Conservation (phyloP, 2,113 vertebrate genomes). For the Xyrauchen texanus region DNA sequence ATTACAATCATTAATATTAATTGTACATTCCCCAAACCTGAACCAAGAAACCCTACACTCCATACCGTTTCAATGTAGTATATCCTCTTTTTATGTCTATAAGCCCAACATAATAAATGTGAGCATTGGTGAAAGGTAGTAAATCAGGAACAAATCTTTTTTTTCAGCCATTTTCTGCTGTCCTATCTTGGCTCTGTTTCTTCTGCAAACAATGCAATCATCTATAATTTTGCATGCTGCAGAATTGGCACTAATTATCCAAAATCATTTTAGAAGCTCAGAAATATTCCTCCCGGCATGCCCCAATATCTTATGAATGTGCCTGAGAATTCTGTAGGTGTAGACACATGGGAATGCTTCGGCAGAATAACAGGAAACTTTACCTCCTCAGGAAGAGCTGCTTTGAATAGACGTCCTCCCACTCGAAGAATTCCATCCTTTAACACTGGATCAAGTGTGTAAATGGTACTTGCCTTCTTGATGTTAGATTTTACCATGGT, state of each 20-base stretch:
- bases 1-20: too few species aligned
- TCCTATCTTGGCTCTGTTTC: not conserved
- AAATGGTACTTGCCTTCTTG: not conserved
- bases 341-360: not conserved
- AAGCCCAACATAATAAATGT: not conserved
- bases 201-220: not conserved
- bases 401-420: not conserved
- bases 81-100: not conserved
- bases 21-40: too few species aligned
- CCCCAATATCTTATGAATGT: not conserved
- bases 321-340: not conserved
- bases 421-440: not conserved
- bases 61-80: too few species aligned
- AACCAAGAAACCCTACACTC: too few species aligned
- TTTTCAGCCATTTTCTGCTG: not conserved
- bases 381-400: not conserved
- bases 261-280: not conserved
- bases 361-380: not conserved
- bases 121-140: too few species aligned
- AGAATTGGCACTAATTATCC: not conserved
- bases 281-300: not conserved
- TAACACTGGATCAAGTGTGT: not conserved
- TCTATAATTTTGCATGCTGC: not conserved
- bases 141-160: not conserved
- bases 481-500: not conserved